Evolutionary conservation across 2,797 vertebrate species (phyloP).

Genomic region (Scolopax rusticola): DNA sequence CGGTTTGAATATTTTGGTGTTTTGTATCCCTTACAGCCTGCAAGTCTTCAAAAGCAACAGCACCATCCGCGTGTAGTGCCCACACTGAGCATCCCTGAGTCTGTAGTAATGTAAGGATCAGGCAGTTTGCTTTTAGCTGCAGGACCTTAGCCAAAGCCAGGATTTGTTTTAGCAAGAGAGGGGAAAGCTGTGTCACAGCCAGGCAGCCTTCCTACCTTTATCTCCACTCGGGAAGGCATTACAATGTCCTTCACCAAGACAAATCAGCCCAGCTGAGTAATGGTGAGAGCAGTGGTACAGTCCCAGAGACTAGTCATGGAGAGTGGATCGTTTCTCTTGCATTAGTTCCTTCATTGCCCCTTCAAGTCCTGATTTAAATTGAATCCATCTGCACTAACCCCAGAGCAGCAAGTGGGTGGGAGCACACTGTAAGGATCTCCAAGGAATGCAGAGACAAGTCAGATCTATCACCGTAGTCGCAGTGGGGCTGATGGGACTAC

Average conservation of each 20-base stretch:
- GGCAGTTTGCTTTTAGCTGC: neutral
- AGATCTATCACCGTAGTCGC: neutral
- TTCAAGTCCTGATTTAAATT: neutral
- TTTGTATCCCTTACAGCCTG: slow-evolving; percentile 2
- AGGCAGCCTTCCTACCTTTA: neutral
- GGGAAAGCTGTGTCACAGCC: neutral
- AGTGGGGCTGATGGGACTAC: neutral
- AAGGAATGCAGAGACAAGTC: neutral
- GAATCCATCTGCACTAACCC: neutral
- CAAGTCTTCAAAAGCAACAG: neutral
- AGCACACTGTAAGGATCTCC: neutral
- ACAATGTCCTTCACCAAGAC: neutral
- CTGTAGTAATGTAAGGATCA: neutral
- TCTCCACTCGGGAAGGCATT: neutral
- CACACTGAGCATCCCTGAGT: neutral
- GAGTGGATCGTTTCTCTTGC: neutral
- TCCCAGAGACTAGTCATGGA: neutral
- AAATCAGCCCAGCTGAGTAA: neutral
- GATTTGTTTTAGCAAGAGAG: neutral
- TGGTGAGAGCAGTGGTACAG: neutral
- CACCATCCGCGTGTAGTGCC: neutral
- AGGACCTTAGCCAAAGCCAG: neutral
- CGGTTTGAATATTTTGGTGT: neutral
- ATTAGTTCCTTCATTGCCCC: neutral
- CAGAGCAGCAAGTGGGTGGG: neutral